Evolutionary conservation across 2,888 invertebrate genomes (phyloP), one percentile per base, ranked within the genome.

Genomic region (Anoncus sp.): DNA sequence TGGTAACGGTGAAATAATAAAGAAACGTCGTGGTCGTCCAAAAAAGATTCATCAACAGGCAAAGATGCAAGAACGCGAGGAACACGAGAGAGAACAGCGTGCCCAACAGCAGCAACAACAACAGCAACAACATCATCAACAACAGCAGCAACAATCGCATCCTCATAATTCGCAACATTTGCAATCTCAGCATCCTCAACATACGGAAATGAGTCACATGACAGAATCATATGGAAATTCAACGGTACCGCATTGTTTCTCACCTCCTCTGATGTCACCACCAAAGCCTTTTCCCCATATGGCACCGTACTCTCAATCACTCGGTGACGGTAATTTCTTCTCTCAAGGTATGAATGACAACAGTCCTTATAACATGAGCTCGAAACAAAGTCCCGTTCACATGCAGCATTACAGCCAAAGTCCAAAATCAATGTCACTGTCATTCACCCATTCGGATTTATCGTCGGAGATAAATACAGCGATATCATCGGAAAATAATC

Each of bases 1-100:
- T 71, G 88, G 90, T 63, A 92, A 92, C 86, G 92, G 92, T 80
- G 94, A 94, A 88, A 94, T 95, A 79, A 95, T 96, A 79, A 97
- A 97, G 92, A 97, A 97, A 92, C 97, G 97, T 89, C 92, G 97
- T 27, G 97, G 97, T 20, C 93, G 97, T 78, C 97, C 97, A 78
- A 97, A 97, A 92, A 98, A 97, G 92, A 95, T 97, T 18, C 90
- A 91, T n/a, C 92, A 92, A 65, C 92, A 92, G 80, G 86, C 91
- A 74, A 88, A 89, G 81, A 80, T 89, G 71, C 85, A 88, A 35
- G 90, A 90, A 67, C 85, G 90, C 5, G 87, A 90, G 77, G 85
- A 87, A 31, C 82, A 90, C 66, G 87, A 91, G 60, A 82, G 86
- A 18, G 88, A 91, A 35, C 82, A 86, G 35, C 82, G n/a, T n/a